Conservation (phyloP, 2,113 vertebrate genomes). For the Oreochromis tanganicae region DNA sequence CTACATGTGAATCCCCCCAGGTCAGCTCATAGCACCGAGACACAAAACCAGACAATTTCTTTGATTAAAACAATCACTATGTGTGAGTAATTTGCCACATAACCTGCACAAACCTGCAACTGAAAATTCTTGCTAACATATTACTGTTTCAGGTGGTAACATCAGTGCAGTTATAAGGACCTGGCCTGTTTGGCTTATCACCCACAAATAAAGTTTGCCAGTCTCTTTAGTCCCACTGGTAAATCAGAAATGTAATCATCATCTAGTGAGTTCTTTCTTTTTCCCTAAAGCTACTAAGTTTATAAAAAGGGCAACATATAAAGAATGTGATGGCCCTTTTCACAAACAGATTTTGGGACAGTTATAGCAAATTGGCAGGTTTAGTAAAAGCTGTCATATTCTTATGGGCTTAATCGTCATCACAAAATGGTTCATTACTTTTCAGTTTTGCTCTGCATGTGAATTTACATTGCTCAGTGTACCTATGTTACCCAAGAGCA, state of each 20-base stretch:
- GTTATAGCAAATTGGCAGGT: background rate
- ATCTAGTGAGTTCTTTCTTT: background rate
- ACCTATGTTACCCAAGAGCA: background rate
- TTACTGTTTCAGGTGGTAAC: background rate
- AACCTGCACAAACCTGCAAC: background rate
- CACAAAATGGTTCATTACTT: fast-evolving
- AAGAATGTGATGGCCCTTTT: background rate
- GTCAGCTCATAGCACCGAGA: background rate
- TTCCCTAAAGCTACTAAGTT: background rate
- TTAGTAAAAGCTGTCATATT: background rate
- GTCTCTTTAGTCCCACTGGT: background rate
- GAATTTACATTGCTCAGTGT: background rate
- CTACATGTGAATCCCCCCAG: background rate
- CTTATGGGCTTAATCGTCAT: background rate
- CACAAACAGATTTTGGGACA: background rate
- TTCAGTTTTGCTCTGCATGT: background rate
- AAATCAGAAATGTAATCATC: background rate
- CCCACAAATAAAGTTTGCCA: background rate
- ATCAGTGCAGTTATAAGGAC: background rate
- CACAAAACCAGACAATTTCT: background rate
- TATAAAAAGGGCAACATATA: background rate
- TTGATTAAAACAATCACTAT: background rate
- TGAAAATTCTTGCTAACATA: background rate
- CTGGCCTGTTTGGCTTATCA: background rate
- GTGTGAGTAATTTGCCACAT: background rate